Evolutionary conservation across 2,797 vertebrate genomes (phyloP).

Genomic region (Neomorphus geoffroyi): DNA sequence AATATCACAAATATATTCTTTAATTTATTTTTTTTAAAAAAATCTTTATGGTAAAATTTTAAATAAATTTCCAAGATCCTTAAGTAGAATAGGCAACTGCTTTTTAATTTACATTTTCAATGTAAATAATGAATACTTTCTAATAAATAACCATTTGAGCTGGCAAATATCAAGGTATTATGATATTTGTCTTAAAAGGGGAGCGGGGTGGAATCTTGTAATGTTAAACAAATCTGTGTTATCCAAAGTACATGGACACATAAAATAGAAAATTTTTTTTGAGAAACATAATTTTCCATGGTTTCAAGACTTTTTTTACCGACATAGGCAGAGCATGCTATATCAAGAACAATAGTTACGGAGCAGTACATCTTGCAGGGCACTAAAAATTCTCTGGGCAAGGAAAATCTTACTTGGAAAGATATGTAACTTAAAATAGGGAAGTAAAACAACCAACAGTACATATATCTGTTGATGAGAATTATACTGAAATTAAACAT

Average conservation of each 20-base stretch:
- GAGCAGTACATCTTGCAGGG: background rate
- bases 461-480: background rate
- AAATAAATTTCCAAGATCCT: background rate
- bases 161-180: background rate
- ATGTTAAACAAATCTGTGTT: background rate
- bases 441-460: background rate
- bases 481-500: background rate
- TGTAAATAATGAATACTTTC: background rate
- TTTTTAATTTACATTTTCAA: background rate
- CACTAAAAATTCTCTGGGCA: background rate
- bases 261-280: background rate
- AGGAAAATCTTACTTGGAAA: background rate
- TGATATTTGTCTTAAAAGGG: background rate
- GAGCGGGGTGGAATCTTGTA: accelerated
- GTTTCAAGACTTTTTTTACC: background rate
- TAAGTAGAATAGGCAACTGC: background rate
- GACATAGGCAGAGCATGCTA: background rate
- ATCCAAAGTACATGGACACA: background rate
- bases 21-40: background rate
- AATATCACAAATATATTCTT: background rate
- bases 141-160: background rate
- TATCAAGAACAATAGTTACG: background rate
- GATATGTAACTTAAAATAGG: background rate
- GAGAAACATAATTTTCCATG: background rate
- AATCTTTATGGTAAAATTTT: background rate